Evolutionary conservation across 2,113 vertebrate species (phyloP).

Genomic region (Nannospalax galili): DNA sequence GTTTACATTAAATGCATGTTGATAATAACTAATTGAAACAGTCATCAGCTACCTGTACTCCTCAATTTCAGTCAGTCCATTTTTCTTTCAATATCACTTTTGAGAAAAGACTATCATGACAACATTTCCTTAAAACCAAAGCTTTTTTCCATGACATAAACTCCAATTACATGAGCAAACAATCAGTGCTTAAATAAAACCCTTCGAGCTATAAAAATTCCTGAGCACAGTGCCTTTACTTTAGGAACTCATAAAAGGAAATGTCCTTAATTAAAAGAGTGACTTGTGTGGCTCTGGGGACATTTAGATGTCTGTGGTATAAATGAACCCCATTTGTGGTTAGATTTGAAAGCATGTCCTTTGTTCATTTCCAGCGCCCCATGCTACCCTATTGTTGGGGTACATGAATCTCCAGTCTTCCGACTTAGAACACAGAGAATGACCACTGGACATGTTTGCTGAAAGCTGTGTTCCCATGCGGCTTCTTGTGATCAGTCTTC

Average conservation of each 20-base stretch:
- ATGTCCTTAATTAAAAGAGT: constrained; percentile 69
- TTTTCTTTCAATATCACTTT: constrained; percentile 39
- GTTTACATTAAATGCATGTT: neutral
- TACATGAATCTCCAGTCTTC: neutral
- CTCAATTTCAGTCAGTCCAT: neutral
- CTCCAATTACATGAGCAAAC: neutral
- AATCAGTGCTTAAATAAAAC: constrained; percentile 17
- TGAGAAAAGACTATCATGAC: neutral
- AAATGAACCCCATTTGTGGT: constrained; percentile 51
- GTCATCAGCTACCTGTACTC: neutral
- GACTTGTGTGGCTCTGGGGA: neutral
- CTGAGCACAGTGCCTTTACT: neutral
- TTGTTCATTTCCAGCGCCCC: neutral
- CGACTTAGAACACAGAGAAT: neutral
- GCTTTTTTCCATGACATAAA: neutral
- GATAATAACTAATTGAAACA: neutral
- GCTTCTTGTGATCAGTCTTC: constrained; percentile 68
- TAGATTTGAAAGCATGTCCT: neutral
- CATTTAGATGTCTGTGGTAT: constrained; percentile 55
- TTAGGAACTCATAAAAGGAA: constrained; percentile 66
- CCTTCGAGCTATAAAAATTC: constrained; percentile 28
- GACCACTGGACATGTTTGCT: neutral
- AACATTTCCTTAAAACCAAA: neutral
- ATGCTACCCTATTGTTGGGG: neutral
- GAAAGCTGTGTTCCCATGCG: neutral